Evolutionary conservation across 2,113 vertebrate genomes (phyloP).

Genomic region (Ahaetulla prasina): DNA sequence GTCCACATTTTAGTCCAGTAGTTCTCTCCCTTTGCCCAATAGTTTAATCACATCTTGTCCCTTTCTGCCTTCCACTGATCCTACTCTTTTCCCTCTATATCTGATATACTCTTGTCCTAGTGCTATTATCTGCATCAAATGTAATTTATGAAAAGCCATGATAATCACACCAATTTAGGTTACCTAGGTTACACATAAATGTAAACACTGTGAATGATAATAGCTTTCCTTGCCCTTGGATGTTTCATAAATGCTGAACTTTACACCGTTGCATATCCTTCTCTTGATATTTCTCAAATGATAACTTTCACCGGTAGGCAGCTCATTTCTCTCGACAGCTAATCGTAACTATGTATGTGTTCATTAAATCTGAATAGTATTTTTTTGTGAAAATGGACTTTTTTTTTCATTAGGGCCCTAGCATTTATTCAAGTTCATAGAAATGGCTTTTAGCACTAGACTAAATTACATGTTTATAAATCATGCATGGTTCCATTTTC

Average conservation of each 20-base stretch:
- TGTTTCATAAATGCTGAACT: not conserved
- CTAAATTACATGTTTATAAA: not conserved
- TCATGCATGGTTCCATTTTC: not conserved
- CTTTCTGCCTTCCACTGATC: not conserved
- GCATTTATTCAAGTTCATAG: not conserved
- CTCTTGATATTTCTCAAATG: not conserved
- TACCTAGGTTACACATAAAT: not conserved
- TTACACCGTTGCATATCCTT: not conserved
- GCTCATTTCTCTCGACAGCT: not conserved
- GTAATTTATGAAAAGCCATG: not conserved
- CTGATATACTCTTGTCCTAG: not conserved
- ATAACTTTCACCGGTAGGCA: not conserved
- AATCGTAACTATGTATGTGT: not conserved
- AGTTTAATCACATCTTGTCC: not conserved
- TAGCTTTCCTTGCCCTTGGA: not conserved
- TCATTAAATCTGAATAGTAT: not conserved
- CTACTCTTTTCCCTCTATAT: not conserved
- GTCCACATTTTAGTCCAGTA: not conserved
- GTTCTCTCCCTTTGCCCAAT: not conserved
- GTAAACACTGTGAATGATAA: not conserved
- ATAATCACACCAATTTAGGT: not conserved
- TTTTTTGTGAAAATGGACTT: not conserved
- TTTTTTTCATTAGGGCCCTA: not conserved
- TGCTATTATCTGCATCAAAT: not conserved
- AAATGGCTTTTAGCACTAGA: not conserved